Evolutionary conservation across 2,797 vertebrate species (phyloP).

Genomic region (Lepus oiostolus): DNA sequence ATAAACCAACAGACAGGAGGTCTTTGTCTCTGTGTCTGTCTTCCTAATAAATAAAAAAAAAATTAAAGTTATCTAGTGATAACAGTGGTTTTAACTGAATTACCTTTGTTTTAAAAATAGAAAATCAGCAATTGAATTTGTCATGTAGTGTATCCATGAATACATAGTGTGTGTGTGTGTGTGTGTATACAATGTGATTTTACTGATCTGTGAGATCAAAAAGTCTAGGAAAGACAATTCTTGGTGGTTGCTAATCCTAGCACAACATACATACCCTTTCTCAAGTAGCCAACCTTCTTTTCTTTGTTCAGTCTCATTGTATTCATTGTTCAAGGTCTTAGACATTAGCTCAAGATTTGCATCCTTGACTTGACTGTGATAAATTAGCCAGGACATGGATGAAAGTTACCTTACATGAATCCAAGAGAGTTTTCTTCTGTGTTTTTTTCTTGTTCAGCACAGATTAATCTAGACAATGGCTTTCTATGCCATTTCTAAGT

Average conservation of each 20-base stretch:
- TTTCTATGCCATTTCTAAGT: slow-evolving; percentile 57
- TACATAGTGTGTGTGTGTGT: background rate
- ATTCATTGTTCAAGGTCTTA: background rate
- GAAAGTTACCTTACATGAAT: slow-evolving; percentile 3
- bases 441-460: slow-evolving; percentile 47
- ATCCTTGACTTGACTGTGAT: slow-evolving; percentile 15
- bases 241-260: background rate
- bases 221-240: background rate
- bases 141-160: background rate
- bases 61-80: background rate
- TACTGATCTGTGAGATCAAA: background rate
- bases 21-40: too few species aligned
- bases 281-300: background rate
- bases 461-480: slow-evolving; percentile 52
- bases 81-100: slow-evolving; percentile 30
- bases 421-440: background rate
- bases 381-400: background rate
- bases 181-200: background rate
- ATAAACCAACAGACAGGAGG: too few species aligned
- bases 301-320: background rate
- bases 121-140: background rate
- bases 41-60: too few species aligned
- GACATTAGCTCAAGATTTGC: background rate
- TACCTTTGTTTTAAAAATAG: slow-evolving; percentile 28
- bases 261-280: background rate